Conservation (phyloP, 2,113 vertebrate genomes). For the Aspiorhynchus laticeps region DNA sequence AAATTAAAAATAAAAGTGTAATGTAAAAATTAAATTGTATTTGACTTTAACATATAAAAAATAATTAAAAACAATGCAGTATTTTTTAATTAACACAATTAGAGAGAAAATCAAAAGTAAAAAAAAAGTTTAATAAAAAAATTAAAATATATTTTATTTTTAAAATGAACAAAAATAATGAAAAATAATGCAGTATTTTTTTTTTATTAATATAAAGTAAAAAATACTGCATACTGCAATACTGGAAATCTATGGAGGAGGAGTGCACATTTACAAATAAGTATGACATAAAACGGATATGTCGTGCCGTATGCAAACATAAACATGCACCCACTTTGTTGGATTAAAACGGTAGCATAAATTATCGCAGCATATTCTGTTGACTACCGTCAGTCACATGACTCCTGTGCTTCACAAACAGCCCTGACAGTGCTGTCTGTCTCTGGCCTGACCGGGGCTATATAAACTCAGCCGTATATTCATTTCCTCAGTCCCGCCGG, state of each 20-base stretch:
- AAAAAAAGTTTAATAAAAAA: too few relatives aligned
- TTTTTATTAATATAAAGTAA: too few relatives aligned
- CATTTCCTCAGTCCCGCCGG: constrained; percentile 59
- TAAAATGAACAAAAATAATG: too few relatives aligned
- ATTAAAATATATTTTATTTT: too few relatives aligned
- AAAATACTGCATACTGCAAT: too few relatives aligned
- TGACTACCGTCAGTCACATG: constrained; percentile 54
- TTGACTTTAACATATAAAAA: too few relatives aligned
- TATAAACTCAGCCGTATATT: constrained; percentile 67
- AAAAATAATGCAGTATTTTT: too few relatives aligned
- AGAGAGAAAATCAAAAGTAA: too few relatives aligned
- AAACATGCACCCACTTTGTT: constrained; percentile 72
- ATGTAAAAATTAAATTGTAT: too few relatives aligned
- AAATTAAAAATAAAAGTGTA: background rate
- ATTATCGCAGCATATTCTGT: constrained; percentile 64
- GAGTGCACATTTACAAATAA: constrained; percentile 35
- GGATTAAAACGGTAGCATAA: constrained; percentile 73
- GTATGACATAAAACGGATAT: constrained; percentile 63
- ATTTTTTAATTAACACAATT: too few relatives aligned
- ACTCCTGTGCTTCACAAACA: constrained; percentile 63
- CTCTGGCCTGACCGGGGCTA: constrained; percentile 56
- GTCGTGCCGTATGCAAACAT: constrained; percentile 64
- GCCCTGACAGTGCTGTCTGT: constrained; percentile 57
- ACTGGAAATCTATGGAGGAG: background rate
- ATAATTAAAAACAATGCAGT: too few relatives aligned